Evolutionary conservation across 2,797 vertebrate genomes (phyloP), one percentile per base, ranked within the genome.

Genomic region (Champsocephalus gunnari): DNA sequence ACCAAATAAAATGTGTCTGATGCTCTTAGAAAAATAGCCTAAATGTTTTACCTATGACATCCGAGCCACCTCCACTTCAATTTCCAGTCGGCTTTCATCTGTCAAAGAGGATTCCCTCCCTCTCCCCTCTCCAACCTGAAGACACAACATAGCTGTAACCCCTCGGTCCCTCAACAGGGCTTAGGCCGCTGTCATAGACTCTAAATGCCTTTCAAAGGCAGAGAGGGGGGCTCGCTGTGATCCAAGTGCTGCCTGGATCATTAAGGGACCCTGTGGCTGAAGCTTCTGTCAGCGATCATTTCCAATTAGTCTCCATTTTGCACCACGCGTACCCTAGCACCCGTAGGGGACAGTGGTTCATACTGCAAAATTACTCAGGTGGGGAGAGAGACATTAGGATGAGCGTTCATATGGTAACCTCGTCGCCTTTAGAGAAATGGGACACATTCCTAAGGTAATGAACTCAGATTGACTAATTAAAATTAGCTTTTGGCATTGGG

Each of bases 241-340:
- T 88, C 80, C 73, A 72, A 79, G 60, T 44, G 72, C 81, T 75
- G 79, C 81, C 75, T 79, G 85, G 71, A 88, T 90, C 86, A 90
- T 92, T 91, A 90, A 78, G 82, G 87, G 91, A 88, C 80, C 88
- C 70, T 74, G 79, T 78, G 87, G 84, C 88, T 85, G 73, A 62
- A 71, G 79, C 87, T 81, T 89, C 91, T 92, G 89, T 89, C 87
- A 85, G 81, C 74, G 56, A 93, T 93, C 88, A 91, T 93, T 89
- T 92, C 88, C 89, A 93, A 93, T 92, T 92, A 93, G 79, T 74
- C 80, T 88, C 80, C 75, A 80, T 87, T 89, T 89, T 86, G 87
- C 84, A 75, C 64, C 82, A 74, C 77, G 75, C 66, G 48, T 75
- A 84, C 80, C 87, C 81, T 49, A 77, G 72, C 61, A 75, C 81